These are phyloP conservation scores for Macrotrachela quadricornifera DNA, from an alignment of 1,140 invertebrate genomes.

Conservation along the genomic window DNA sequence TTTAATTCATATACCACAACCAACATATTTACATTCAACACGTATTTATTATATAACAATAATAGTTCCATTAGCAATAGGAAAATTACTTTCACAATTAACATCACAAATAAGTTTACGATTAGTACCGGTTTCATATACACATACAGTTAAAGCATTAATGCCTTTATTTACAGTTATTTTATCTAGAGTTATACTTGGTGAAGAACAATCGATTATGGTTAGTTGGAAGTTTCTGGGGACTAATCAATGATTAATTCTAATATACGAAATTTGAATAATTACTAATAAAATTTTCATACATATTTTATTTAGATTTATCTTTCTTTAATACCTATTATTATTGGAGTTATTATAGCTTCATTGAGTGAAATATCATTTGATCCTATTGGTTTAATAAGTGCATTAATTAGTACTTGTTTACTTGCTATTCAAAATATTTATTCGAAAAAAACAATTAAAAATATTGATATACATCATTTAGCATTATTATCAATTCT, in stretches of 20 bases:
- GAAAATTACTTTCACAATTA: slow-evolving; percentile 73
- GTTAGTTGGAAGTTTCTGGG: too few relatives aligned
- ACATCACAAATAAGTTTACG: slow-evolving; percentile 83
- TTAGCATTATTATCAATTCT: slow-evolving; percentile 59
- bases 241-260: too few relatives aligned
- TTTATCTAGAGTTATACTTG: slow-evolving; percentile 52
- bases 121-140: slow-evolving; percentile 89
- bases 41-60: slow-evolving; percentile 51
- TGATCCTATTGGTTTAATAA: slow-evolving; percentile 58
- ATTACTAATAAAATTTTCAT: too few relatives aligned
- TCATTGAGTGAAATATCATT: slow-evolving; percentile 78
- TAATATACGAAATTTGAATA: too few relatives aligned
- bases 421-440: slow-evolving; percentile 79
- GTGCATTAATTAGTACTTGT: slow-evolving; percentile 66
- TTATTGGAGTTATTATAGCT: slow-evolving; percentile 67
- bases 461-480: slow-evolving; percentile 67
- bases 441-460: slow-evolving; percentile 78
- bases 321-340: slow-evolving; percentile 56
- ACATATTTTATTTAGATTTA: too few relatives aligned
- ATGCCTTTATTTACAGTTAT: slow-evolving; percentile 86
- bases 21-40: too few relatives aligned
- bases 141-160: slow-evolving; percentile 84
- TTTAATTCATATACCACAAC: too few relatives aligned
- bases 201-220: slow-evolving; percentile 17
- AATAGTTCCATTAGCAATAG: slow-evolving; percentile 68